Evolutionary conservation across 2,888 invertebrate species (phyloP).

Genomic region (Nephrotoma flavescens): DNA sequence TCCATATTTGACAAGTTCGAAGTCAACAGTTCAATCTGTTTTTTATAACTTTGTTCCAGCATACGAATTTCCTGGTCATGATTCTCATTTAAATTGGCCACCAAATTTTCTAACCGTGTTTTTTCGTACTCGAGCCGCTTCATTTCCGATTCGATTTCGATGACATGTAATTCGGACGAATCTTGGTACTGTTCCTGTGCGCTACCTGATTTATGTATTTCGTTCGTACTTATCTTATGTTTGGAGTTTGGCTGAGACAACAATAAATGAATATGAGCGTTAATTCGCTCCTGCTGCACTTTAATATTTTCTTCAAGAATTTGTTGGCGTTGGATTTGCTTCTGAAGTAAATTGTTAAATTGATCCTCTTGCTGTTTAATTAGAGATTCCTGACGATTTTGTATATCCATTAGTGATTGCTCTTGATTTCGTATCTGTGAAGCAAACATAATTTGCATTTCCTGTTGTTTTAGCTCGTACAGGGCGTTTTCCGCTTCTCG

Average conservation of each 20-base stretch:
- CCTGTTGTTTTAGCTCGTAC: constrained; percentile 26
- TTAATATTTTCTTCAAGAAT: constrained; percentile 28
- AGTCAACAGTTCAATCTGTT: constrained; percentile 27
- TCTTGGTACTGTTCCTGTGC: constrained; percentile 3
- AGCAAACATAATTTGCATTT: constrained; percentile 25
- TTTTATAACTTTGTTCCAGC: constrained; percentile 30
- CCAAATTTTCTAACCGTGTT: constrained; percentile 27
- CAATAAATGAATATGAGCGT: constrained; percentile 23
- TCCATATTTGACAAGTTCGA: constrained; percentile 23
- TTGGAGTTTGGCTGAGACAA: background rate
- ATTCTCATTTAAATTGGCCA: constrained; percentile 27
- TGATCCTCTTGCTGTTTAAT: constrained; percentile 25
- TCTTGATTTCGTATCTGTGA: constrained; percentile 30
- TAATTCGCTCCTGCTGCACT: constrained; percentile 29
- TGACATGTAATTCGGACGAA: constrained; percentile 18
- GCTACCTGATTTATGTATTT: background rate
- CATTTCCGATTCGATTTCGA: constrained; percentile 18
- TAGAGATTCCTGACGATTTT: constrained; percentile 23
- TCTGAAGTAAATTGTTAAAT: constrained; percentile 26
- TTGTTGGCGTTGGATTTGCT: constrained; percentile 27
- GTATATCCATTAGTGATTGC: constrained; percentile 26
- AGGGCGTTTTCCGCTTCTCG: constrained; percentile 22
- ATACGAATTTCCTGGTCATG: constrained; percentile 31
- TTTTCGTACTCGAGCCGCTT: constrained; percentile 28
- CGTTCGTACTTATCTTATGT: background rate